phyloP scores from a whole-genome alignment of 2,113 vertebrate genomes.

The Theristicus caerulescens region DNA sequence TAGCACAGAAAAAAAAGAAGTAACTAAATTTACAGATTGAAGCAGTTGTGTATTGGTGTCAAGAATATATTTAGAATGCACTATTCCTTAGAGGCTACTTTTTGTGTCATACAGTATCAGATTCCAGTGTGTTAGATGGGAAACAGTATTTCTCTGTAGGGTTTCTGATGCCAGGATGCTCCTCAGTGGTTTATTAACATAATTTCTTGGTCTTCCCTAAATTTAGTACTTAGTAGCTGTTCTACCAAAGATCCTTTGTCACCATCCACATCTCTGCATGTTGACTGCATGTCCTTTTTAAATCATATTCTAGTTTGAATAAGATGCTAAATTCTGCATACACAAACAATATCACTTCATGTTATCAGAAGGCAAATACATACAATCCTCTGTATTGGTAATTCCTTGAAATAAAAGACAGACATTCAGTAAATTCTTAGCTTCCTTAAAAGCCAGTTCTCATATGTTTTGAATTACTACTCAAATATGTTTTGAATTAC shows the following conservation, averaged over 20 bases:
- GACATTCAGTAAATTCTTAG: neutral
- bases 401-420: neutral
- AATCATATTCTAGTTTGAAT: neutral
- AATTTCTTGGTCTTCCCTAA: neutral
- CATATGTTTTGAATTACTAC: neutral
- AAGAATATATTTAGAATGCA: constrained; percentile 34
- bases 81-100: constrained; percentile 1
- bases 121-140: neutral
- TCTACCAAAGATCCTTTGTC: neutral
- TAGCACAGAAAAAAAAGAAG: neutral
- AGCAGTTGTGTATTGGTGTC: constrained; percentile 17
- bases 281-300: neutral
- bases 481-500: neutral
- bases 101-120: constrained; percentile 8
- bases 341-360: neutral
- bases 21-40: constrained; percentile 19
- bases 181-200: neutral
- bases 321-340: neutral
- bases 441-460: neutral
- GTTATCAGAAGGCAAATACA: neutral
- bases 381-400: no score
- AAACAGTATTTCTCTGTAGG: neutral
- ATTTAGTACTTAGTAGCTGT: neutral
- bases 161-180: neutral
- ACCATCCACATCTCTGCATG: neutral